These are phyloP conservation scores for Rotaria socialis DNA, from an alignment of 2,888 invertebrate genomes.

Conservation along the genomic window DNA sequence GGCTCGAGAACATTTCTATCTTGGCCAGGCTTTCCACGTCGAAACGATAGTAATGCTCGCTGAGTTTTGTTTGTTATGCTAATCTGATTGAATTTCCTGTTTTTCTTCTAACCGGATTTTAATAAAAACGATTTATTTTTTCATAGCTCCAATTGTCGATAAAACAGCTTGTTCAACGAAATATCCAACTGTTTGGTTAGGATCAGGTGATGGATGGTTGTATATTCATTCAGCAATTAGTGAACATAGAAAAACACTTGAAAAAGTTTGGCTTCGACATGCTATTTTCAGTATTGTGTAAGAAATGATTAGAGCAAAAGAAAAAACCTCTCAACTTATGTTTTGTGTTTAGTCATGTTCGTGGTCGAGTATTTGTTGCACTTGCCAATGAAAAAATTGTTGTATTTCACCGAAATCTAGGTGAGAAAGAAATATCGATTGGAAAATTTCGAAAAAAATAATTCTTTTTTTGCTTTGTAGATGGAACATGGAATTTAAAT, in stretches of 20 bases:
- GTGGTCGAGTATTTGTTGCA: slow-evolving; percentile 86
- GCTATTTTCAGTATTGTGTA: slow-evolving; percentile 88
- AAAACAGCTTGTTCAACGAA: neutral
- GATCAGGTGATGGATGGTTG: slow-evolving; percentile 83
- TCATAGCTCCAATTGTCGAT: neutral
- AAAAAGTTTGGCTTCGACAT: slow-evolving; percentile 80
- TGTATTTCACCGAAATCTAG: slow-evolving; percentile 60
- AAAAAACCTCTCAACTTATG: neutral
- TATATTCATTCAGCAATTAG: slow-evolving; percentile 91
- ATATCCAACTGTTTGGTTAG: slow-evolving; percentile 94
- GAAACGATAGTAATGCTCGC: neutral
- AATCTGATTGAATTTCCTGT: neutral
- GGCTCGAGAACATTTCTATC: neutral
- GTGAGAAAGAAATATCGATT: neutral
- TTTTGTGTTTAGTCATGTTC: slow-evolving; percentile 68
- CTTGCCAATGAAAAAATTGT: slow-evolving; percentile 77
- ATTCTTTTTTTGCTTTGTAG: slow-evolving; percentile 47
- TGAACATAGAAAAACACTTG: slow-evolving; percentile 83
- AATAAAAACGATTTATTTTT: too few relatives aligned
- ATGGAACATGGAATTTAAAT: slow-evolving; percentile 74
- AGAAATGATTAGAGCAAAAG: slow-evolving; percentile 56
- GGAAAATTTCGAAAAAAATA: too few relatives aligned
- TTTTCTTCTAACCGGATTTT: too few relatives aligned
- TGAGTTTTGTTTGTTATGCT: neutral
- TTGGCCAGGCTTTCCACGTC: neutral